Evolutionary conservation across 1,140 invertebrate species (phyloP), one percentile per base, ranked within the genome.

Genomic region (Listronotus oregonensis): DNA sequence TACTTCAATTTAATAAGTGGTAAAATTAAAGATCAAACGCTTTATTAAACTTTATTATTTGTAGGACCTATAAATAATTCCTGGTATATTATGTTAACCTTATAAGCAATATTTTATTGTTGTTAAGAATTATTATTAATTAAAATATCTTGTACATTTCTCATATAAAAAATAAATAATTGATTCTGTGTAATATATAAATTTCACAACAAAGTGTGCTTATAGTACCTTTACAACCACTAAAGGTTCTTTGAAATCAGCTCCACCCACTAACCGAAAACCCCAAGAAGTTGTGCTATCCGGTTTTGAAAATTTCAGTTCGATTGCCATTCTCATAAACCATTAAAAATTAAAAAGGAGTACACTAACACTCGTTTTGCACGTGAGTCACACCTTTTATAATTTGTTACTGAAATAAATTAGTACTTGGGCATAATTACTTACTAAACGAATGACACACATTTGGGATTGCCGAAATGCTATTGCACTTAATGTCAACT

Each of bases 211-310:
- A n/a, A 12, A 37, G 12, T 7, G 0, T 27, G 2, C 14, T 12
- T 17, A 9, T n/a, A 37, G 11, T 84, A 95, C 93, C 86, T 89
- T 89, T 73, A 93, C 89, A 49, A 95, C 87, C 43, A 89, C 90
- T 40, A 95, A 80, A 6, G 92, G 91, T 67, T 89, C 86, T 40
- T 88, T 87, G 74, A 90, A 94, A 79, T 95, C 92, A 64, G 85
- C 84, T 10, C 93, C 93, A 50, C 94, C 93, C 62, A 90, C 88
- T 47, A 96, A 82, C 34, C 93, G 85, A 81, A 97, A 96, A 55
- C 94, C 94, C 94, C 94, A 97, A 57, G 90, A 86, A 54, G 82
- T 82, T 64, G 83, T 85, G 15, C 37, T 34, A 71, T 87, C 85
- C 65, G 85, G 83, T 78, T 85, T 87, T 47, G 83, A 81, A 73